Percentiles rank a stretch among this genome's conserved stretches.
These are phyloP conservation scores for Drosophila fuyamai DNA, from an alignment of 1,140 invertebrate genomes.

Conservation along the genomic window DNA sequence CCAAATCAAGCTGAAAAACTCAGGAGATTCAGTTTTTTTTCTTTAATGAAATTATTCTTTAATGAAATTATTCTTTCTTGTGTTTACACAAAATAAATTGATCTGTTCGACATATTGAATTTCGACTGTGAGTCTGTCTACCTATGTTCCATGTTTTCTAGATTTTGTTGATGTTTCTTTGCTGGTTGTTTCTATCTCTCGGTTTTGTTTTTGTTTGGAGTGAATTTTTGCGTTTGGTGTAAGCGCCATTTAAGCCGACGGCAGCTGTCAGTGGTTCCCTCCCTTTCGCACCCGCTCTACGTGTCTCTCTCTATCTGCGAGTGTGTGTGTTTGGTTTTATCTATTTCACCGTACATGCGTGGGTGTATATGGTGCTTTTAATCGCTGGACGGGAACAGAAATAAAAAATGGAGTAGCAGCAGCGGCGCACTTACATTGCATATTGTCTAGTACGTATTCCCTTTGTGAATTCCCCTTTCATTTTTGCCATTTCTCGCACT, in stretches of 20 bases:
- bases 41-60: no score
- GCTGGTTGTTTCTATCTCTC: constrained; percentile 32
- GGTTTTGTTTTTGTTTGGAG: constrained; percentile 54
- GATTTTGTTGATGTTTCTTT: constrained; percentile 34
- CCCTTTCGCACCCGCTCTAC: neutral
- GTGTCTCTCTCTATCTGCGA: neutral
- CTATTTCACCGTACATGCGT: constrained; percentile 26
- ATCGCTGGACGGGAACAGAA: constrained; percentile 47
- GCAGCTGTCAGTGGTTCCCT: constrained; percentile 47
- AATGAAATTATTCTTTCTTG: no score
- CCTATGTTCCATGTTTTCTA: constrained; percentile 45
- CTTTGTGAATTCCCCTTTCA: constrained; percentile 13
- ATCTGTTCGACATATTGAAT: neutral
- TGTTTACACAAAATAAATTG: no score
- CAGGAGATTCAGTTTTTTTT: no score
- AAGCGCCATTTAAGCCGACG: constrained; percentile 60
- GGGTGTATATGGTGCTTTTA: constrained; percentile 43
- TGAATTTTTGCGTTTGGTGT: constrained; percentile 52
- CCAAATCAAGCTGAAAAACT: no score
- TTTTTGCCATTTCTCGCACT: neutral
- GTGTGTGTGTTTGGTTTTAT: constrained; percentile 33
- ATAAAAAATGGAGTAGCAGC: constrained; percentile 13
- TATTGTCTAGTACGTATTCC: constrained; percentile 39
- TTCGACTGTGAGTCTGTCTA: constrained; percentile 4
- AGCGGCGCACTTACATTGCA: constrained; percentile 32